A percentile compares a stretch with the other conserved stretches of the same genome.
Conservation (phyloP, 2,888 invertebrate genomes). For the Camptogramma bilineatum region DNA sequence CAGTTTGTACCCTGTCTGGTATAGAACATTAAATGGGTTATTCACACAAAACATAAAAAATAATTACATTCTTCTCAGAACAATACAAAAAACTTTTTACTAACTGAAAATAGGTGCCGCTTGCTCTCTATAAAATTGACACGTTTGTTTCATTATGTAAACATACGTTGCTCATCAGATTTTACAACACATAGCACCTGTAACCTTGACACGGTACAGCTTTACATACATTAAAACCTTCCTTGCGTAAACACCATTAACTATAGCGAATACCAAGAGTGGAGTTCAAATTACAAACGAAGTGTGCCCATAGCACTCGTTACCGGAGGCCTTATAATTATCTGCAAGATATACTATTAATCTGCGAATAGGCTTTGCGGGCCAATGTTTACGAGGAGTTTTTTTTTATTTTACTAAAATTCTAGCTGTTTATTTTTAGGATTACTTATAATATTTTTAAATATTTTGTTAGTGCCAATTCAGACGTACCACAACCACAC, state of each 20-base stretch:
- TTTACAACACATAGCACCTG: background rate
- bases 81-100: background rate
- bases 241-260: constrained; percentile 22
- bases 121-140: background rate
- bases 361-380: too few species aligned
- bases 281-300: constrained; percentile 3
- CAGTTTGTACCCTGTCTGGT: too few species aligned
- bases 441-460: too few species aligned
- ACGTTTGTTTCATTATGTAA: background rate
- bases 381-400: too few species aligned
- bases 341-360: too few species aligned
- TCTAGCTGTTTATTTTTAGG: too few species aligned
- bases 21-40: too few species aligned
- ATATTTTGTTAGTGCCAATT: too few species aligned
- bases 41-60: too few species aligned
- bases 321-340: background rate
- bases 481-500: too few species aligned
- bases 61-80: too few species aligned
- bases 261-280: constrained; percentile 4
- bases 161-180: background rate
- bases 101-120: background rate
- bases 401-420: too few species aligned
- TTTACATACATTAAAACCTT: constrained; percentile 21
- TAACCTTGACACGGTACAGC: constrained; percentile 15
- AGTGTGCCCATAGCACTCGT: background rate